Conservation (phyloP, 2,797 vertebrate genomes). For the Cirrhinus mrigala region DNA sequence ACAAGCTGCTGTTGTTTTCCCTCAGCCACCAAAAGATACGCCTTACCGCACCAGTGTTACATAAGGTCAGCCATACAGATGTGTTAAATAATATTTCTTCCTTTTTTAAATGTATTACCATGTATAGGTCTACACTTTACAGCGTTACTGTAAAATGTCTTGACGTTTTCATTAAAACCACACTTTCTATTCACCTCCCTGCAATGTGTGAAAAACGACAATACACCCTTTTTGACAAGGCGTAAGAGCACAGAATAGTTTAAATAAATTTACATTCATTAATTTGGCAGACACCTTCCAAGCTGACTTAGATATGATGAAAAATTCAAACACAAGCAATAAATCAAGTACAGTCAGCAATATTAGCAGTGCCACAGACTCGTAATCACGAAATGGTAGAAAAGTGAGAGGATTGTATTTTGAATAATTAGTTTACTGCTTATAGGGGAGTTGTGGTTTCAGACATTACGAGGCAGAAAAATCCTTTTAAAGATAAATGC, state of each 20-base stretch:
- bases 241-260: neutral
- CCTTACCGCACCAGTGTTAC: neutral
- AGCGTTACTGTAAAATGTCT: neutral
- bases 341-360: neutral
- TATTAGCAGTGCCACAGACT: neutral
- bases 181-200: neutral
- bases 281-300: neutral
- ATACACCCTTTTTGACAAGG: neutral
- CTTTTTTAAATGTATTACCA: neutral
- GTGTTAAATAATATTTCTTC: neutral
- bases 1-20: neutral
- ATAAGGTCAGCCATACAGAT: neutral
- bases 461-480: neutral
- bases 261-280: slow-evolving; percentile 2
- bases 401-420: neutral
- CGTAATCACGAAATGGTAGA: neutral
- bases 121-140: neutral
- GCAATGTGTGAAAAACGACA: neutral
- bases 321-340: neutral
- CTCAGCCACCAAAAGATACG: neutral
- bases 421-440: neutral
- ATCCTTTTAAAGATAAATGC: neutral
- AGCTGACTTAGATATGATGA: neutral
- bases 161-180: neutral
- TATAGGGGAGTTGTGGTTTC: neutral